Percentiles rank a stretch among this genome's conserved stretches.
These are phyloP conservation scores for Stomatorhinus ivindoensis DNA, from an alignment of 2,113 vertebrate genomes.

Conservation along the genomic window DNA sequence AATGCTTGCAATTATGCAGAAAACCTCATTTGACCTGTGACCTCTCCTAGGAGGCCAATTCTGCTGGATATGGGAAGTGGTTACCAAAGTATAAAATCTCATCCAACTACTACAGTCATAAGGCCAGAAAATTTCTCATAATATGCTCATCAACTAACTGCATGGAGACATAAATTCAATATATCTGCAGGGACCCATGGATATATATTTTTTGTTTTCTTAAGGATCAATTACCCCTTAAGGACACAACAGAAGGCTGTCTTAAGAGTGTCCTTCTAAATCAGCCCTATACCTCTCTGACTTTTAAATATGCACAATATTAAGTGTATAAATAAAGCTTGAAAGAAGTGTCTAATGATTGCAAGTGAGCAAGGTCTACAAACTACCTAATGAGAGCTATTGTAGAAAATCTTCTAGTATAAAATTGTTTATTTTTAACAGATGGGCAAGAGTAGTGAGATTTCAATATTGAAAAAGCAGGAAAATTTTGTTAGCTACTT, in stretches of 20 bases:
- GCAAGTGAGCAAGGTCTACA: neutral
- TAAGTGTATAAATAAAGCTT: neutral
- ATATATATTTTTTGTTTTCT: neutral
- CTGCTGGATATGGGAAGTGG: conserved; percentile 44
- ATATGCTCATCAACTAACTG: neutral
- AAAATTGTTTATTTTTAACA: neutral
- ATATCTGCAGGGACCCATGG: neutral
- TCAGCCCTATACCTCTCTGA: neutral
- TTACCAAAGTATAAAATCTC: conserved; percentile 10
- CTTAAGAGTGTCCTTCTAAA: neutral
- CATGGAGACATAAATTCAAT: neutral
- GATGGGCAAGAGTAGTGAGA: neutral
- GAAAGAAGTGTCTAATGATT: neutral
- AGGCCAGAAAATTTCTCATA: neutral
- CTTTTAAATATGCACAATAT: neutral
- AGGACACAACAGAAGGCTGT: neutral
- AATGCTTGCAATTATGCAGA: conserved; percentile 47
- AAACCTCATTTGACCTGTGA: conserved; percentile 29
- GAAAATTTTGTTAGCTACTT: neutral
- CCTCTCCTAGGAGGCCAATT: conserved; percentile 24
- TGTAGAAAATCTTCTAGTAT: neutral
- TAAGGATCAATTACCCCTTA: neutral
- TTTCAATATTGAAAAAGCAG: neutral
- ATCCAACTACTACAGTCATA: neutral
- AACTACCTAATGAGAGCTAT: neutral